Evolutionary conservation across 2,888 invertebrate species (phyloP).

Genomic region (Rosalia funebris): DNA sequence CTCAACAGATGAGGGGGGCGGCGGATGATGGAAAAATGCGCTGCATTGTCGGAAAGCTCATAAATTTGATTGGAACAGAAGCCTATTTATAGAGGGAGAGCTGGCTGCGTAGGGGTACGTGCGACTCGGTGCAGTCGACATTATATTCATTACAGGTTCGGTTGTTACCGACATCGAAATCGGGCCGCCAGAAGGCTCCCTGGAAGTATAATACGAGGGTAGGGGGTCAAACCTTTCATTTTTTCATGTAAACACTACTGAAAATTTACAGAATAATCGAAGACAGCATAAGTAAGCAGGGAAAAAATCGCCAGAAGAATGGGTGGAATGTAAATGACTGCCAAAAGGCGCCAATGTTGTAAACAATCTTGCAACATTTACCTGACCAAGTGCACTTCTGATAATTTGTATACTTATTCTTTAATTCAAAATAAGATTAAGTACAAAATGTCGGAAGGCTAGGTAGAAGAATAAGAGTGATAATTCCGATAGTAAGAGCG

Average conservation of each 20-base stretch:
- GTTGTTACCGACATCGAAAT: slow-evolving; percentile 24
- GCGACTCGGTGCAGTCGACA: slow-evolving; percentile 22
- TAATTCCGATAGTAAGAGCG: slow-evolving; percentile 12
- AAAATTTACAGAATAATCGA: slow-evolving; percentile 12
- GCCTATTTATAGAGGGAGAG: no score
- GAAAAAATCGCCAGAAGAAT: slow-evolving; percentile 8
- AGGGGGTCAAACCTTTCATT: slow-evolving; percentile 16
- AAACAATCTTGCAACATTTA: slow-evolving; percentile 12
- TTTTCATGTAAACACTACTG: slow-evolving; percentile 19
- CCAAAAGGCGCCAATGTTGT: slow-evolving; percentile 9
- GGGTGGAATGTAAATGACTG: slow-evolving; percentile 1
- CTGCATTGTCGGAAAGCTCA: not conserved
- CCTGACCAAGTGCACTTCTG: not conserved
- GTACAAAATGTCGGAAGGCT: slow-evolving; percentile 8
- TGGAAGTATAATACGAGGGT: slow-evolving; percentile 5
- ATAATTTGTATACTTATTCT: slow-evolving; percentile 4
- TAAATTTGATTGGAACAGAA: no score
- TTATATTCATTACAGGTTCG: slow-evolving; percentile 23
- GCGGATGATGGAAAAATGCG: not conserved
- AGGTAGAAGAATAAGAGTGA: slow-evolving; percentile 7
- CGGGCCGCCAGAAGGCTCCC: slow-evolving; percentile 17
- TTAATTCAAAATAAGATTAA: slow-evolving; percentile 2
- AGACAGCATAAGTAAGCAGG: slow-evolving; percentile 8
- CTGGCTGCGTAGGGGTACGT: slow-evolving; percentile 24
- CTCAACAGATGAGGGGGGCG: not conserved